Conservation (phyloP, 1,140 invertebrate genomes). For the Zophobas atratus region DNA sequence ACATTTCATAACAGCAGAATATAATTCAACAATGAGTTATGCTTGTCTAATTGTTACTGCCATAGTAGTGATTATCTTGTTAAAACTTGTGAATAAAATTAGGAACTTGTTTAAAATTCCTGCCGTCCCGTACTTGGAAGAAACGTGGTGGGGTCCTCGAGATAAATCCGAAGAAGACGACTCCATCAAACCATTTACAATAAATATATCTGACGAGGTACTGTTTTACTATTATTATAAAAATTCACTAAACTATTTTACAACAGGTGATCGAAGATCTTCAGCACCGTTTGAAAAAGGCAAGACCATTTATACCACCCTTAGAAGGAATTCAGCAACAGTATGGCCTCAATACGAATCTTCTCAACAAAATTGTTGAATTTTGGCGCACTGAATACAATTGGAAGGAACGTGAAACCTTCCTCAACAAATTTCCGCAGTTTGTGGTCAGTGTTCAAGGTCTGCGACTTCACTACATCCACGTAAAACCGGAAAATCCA, state of each 20-base stretch:
- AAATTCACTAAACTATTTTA: constrained; percentile 5
- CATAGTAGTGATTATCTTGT: constrained; percentile 8
- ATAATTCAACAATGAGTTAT: constrained; percentile 1
- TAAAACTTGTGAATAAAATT: constrained; percentile 1
- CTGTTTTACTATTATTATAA: neutral
- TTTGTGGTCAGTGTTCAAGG: constrained; percentile 82
- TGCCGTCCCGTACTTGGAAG: constrained; percentile 38
- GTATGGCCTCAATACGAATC: constrained; percentile 84
- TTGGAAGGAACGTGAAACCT: constrained; percentile 79
- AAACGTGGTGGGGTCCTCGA: constrained; percentile 69
- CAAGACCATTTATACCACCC: constrained; percentile 72
- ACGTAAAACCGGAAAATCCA: constrained; percentile 72
- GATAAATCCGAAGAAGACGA: constrained; percentile 61
- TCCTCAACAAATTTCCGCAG: constrained; percentile 81
- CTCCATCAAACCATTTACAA: constrained; percentile 69
- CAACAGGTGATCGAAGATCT: constrained; percentile 76
- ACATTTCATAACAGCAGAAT: neutral
- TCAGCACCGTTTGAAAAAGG: constrained; percentile 72
- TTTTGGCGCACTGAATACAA: constrained; percentile 86
- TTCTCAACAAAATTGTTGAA: constrained; percentile 79
- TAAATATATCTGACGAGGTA: constrained; percentile 66
- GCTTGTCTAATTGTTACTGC: neutral
- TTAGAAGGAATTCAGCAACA: constrained; percentile 80
- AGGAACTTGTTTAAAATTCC: constrained; percentile 26
- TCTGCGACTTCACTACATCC: constrained; percentile 74